Evolutionary conservation across 2,888 invertebrate species (phyloP), one percentile per base, ranked within the genome.

Genomic region (Congeria kusceri): DNA sequence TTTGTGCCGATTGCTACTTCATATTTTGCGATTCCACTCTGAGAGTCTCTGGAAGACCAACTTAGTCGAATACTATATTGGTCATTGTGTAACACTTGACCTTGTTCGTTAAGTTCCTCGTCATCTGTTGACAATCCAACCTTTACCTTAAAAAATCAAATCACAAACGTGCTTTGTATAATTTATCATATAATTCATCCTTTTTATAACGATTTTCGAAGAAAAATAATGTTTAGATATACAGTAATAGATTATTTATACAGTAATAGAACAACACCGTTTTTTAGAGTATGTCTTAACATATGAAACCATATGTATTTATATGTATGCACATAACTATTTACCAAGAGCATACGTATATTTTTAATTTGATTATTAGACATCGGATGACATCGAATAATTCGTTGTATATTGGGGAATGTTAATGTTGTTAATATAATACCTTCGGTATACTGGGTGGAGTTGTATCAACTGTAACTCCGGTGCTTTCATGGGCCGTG

Each of bases 391-490:
- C 32, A 9, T 39, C 15, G 56, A 25, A 25, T 56, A 25, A n/a
- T 56, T 1, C n/a, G 39, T 1, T 1, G 39, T 39, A 39, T 39
- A 53, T 20, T 73, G n/a, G n/a, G n/a, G n/a, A n/a, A n/a, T n/a
- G n/a, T n/a, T n/a, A n/a, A n/a, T n/a, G n/a, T n/a, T n/a, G n/a
- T n/a, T n/a, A n/a, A n/a, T 11, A 23, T 56, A 15, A 71, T 77
- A 88, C 88, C 77, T 83, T 77, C n/a, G 81, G 80, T 1, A 73
- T 23, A 7, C 47, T 66, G 7, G 90, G 90, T 11, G 87, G 80
- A 1, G 87, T 83, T n/a, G 73, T 82, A 67, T 90, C 90, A 23
- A 90, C 74, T 1, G 75, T 84, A 13, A 89, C 84, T 5, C 87
- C 88, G 4, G 67, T 44, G 0, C 88, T 86, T 64, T 89, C 85